Evolutionary conservation across 1,140 invertebrate species (phyloP).

Genomic region (Cyclargus thomasi): DNA sequence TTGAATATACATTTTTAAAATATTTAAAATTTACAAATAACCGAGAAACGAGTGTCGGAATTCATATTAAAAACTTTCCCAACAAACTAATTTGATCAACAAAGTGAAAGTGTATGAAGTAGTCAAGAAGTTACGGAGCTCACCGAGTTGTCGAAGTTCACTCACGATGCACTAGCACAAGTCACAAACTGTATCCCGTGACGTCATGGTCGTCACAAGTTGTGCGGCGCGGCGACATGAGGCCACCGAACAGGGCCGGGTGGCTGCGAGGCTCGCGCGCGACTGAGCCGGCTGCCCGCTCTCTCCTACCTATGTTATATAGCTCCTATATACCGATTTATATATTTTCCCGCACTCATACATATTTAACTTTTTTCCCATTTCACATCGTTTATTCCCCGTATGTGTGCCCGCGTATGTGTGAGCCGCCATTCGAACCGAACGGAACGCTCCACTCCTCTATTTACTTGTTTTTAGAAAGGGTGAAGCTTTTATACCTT

Average conservation of each 20-base stretch:
- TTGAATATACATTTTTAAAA: too few relatives aligned
- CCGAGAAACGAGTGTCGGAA: background rate
- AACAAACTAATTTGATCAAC: background rate
- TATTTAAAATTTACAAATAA: background rate
- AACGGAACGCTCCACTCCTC: constrained; percentile 55
- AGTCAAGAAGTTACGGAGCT: background rate
- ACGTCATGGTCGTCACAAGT: constrained; percentile 4
- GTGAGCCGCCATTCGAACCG: constrained; percentile 54
- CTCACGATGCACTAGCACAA: constrained; percentile 23
- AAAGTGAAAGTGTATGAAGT: background rate
- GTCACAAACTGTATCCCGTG: constrained; percentile 21
- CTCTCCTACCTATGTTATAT: constrained; percentile 66
- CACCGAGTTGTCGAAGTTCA: background rate
- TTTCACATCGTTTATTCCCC: constrained; percentile 70
- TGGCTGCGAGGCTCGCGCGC: constrained; percentile 43
- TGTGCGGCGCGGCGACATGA: background rate
- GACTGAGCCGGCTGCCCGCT: constrained; percentile 54
- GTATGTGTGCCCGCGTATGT: constrained; percentile 50
- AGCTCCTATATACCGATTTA: constrained; percentile 72
- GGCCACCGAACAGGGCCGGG: constrained; percentile 21
- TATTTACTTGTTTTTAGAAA: constrained; percentile 74
- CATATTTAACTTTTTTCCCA: constrained; percentile 75
- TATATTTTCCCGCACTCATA: constrained; percentile 75
- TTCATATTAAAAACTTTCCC: background rate
- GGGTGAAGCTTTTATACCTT: constrained; percentile 74